A percentile compares a stretch with the other conserved stretches of the same genome.
Conservation (phyloP, 2,797 vertebrate species). For the Chaetodon trifasciatus region DNA sequence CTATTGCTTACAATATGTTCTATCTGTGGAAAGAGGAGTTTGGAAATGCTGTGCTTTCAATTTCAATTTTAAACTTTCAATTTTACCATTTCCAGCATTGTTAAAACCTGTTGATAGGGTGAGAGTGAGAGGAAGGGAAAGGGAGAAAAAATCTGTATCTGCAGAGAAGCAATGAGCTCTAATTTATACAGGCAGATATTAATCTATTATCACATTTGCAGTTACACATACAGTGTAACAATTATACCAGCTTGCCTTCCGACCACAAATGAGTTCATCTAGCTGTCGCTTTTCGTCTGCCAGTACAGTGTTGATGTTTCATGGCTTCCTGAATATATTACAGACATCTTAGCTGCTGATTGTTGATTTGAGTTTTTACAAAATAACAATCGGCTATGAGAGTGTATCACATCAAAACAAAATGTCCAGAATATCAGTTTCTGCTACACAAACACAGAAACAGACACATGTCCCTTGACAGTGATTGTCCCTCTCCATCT, state of each 20-base stretch:
- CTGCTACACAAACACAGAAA: slow-evolving; percentile 4
- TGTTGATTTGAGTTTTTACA: slow-evolving; percentile 19
- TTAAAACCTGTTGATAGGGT: not conserved
- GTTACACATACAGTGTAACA: not conserved
- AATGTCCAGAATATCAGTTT: not conserved
- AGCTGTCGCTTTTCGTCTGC: not conserved
- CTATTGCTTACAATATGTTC: not conserved
- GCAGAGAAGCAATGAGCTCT: not conserved
- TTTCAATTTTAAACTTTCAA: too few species aligned
- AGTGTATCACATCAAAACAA: not conserved
- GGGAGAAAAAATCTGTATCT: not conserved
- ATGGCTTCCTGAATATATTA: slow-evolving; percentile 8
- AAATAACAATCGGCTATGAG: slow-evolving; percentile 12
- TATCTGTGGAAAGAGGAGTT: not conserved
- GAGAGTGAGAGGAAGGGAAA: not conserved
- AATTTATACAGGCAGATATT: slow-evolving; percentile 12
- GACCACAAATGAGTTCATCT: not conserved
- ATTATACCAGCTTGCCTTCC: not conserved
- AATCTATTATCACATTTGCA: slow-evolving; percentile 8
- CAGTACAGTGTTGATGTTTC: not conserved
- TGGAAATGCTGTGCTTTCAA: too few species aligned
- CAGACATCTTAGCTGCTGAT: slow-evolving; percentile 2
- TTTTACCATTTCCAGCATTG: not conserved
- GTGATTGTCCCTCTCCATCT: slow-evolving; percentile 40
- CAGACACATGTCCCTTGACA: slow-evolving; percentile 37